Evolutionary conservation across 1,140 invertebrate genomes (phyloP).

Genomic region (Acromyrmex charruanus): DNA sequence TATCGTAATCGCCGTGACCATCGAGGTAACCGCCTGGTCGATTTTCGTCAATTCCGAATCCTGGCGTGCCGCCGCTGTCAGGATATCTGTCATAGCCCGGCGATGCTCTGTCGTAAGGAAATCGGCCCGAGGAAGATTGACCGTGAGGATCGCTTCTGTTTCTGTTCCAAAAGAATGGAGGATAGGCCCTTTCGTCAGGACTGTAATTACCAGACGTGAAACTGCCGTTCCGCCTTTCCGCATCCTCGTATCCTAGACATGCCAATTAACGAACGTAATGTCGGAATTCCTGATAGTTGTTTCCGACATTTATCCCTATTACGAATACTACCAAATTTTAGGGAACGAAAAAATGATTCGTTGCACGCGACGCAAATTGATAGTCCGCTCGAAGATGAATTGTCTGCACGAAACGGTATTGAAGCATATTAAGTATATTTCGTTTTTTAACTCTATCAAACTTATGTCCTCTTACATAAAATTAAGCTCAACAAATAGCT

Average conservation of each 20-base stretch:
- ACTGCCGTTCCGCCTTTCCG: conserved; percentile 54
- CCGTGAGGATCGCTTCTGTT: conserved; percentile 14
- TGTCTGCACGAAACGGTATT: conserved; percentile 21
- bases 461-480: background rate
- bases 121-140: background rate
- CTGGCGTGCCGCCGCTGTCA: conserved; percentile 2
- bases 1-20: background rate
- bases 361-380: conserved; percentile 34
- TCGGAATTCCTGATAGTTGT: background rate
- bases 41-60: conserved; percentile 34
- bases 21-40: conserved; percentile 18
- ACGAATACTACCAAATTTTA: conserved; percentile 26
- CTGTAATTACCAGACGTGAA: background rate
- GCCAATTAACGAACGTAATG: background rate
- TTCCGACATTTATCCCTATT: conserved; percentile 27
- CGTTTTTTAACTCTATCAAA: background rate
- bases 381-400: conserved; percentile 18
- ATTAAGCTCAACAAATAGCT: background rate
- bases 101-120: background rate
- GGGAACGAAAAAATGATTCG: background rate
- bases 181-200: conserved; percentile 26
- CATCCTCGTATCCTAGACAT: conserved; percentile 52
- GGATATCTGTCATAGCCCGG: conserved; percentile 10
- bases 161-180: background rate
- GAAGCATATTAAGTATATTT: background rate